Evolutionary conservation across 2,797 vertebrate species (phyloP).

Genomic region (Todus mexicanus): DNA sequence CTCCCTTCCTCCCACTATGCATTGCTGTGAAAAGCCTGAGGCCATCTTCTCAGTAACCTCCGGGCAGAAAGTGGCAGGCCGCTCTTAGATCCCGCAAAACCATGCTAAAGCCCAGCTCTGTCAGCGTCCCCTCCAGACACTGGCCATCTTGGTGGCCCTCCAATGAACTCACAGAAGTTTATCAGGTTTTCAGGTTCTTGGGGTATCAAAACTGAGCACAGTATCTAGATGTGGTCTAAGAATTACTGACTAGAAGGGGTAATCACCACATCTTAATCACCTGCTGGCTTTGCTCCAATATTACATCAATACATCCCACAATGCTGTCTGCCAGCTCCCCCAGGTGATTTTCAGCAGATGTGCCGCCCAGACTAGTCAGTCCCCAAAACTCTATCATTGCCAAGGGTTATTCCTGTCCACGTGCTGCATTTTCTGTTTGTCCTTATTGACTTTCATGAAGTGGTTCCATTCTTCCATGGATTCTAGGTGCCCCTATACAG

Average conservation of each 20-base stretch:
- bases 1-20: fast-evolving
- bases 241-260: not conserved
- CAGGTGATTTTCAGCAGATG: not conserved
- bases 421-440: not conserved
- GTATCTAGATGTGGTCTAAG: not conserved
- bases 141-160: not conserved
- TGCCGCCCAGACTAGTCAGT: not conserved
- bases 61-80: not conserved
- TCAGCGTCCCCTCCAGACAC: not conserved
- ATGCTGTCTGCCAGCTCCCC: not conserved
- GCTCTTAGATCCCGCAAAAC: not conserved
- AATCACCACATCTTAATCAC: not conserved
- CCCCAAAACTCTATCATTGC: not conserved
- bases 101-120: fast-evolving
- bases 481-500: not conserved
- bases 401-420: not conserved
- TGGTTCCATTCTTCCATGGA: not conserved
- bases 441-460: not conserved
- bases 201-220: not conserved
- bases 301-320: not conserved
- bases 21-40: not conserved
- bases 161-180: not conserved
- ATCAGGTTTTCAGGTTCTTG: not conserved
- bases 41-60: not conserved
- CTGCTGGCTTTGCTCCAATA: not conserved